These are phyloP conservation scores for Syrphus vitripennis DNA, from an alignment of 2,888 invertebrate genomes.

Conservation along the genomic window DNA sequence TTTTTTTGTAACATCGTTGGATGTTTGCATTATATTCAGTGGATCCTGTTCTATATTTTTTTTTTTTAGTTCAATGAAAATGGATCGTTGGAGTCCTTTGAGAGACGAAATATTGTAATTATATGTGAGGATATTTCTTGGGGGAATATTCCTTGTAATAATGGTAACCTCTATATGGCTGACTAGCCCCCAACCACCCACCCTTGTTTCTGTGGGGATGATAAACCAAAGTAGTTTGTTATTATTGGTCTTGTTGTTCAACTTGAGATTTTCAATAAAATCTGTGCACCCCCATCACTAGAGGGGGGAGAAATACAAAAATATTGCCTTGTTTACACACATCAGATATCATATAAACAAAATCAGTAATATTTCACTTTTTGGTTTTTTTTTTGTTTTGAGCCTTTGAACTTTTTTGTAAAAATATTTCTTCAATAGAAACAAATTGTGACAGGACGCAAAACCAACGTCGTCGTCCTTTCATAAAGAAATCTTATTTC, in stretches of 20 bases:
- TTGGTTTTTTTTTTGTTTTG: slow-evolving; percentile 17
- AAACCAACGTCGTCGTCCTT: no score
- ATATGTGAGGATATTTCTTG: slow-evolving; percentile 16
- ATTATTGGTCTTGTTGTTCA: neutral
- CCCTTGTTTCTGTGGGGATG: neutral
- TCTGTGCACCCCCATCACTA: neutral
- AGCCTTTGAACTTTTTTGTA: slow-evolving; percentile 30
- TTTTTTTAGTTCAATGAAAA: slow-evolving; percentile 20
- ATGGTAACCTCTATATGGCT: neutral
- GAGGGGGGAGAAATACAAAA: neutral
- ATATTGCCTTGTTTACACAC: slow-evolving; percentile 17
- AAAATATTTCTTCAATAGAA: neutral
- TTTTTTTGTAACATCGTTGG: slow-evolving; percentile 16
- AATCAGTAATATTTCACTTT: slow-evolving; percentile 27
- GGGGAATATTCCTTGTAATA: neutral
- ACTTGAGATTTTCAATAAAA: slow-evolving; percentile 51
- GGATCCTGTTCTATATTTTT: neutral
- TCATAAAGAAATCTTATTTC: neutral
- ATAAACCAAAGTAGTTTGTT: neutral
- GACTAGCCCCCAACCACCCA: neutral
- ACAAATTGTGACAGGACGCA: slow-evolving; percentile 1
- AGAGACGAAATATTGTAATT: slow-evolving; percentile 57
- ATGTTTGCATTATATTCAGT: neutral
- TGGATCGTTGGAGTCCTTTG: slow-evolving; percentile 52
- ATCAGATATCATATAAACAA: neutral